These are phyloP conservation scores for Camponotus floridanus DNA, from an alignment of 1,140 invertebrate species.

Conservation along the genomic window DNA sequence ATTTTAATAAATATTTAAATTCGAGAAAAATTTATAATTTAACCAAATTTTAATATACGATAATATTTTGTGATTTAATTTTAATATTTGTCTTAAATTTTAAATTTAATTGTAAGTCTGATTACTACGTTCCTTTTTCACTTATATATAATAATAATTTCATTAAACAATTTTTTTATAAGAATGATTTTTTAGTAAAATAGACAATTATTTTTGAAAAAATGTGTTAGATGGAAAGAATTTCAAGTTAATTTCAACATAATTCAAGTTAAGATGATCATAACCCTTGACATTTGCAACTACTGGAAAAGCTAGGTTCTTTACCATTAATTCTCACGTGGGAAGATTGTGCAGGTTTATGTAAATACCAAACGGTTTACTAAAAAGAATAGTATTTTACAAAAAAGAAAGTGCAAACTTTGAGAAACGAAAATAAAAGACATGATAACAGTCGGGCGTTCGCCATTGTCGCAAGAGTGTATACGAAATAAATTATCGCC, in stretches of 20 bases:
- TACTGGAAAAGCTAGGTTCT: constrained; percentile 56
- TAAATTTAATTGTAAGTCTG: not conserved
- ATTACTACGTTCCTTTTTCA: not conserved
- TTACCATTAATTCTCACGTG: constrained; percentile 70
- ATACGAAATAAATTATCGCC: constrained; percentile 53
- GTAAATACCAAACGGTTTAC: constrained; percentile 67
- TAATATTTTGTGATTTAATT: not conserved
- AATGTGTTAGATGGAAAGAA: not conserved
- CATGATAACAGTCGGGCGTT: not conserved
- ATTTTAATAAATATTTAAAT: not conserved
- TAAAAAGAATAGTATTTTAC: constrained; percentile 53
- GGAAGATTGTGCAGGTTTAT: constrained; percentile 30
- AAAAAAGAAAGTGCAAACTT: constrained; percentile 59
- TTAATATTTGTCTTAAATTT: not conserved
- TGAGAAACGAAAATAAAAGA: constrained; percentile 47
- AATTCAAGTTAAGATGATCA: constrained; percentile 54
- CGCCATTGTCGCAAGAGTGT: constrained; percentile 31
- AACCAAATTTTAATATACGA: not conserved
- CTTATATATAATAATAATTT: not conserved
- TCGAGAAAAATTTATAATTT: not conserved
- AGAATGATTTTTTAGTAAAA: not conserved
- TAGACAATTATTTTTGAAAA: not conserved
- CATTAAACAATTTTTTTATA: not conserved
- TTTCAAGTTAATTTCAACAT: constrained; percentile 32
- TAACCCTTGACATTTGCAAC: constrained; percentile 73